These are phyloP conservation scores for Drosophila bunnanda DNA, from an alignment of 2,888 invertebrate species.

Conservation along the genomic window DNA sequence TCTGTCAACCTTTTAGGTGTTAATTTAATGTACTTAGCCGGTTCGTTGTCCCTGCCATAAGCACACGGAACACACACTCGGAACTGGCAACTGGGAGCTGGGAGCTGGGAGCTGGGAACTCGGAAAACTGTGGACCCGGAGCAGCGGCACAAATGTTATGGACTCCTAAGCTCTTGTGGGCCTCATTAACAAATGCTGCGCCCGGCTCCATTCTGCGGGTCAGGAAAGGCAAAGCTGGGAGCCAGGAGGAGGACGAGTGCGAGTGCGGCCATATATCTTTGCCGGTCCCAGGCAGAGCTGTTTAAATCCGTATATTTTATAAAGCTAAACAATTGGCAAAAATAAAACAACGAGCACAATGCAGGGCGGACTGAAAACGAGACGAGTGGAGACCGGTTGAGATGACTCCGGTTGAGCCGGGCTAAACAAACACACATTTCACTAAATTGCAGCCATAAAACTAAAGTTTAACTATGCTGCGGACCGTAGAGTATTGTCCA, in stretches of 20 bases:
- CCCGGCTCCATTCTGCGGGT: constrained; percentile 41
- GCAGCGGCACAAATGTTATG: constrained; percentile 43
- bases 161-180: constrained; percentile 67
- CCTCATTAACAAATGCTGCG: constrained; percentile 70
- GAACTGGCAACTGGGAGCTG: not conserved
- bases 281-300: constrained; percentile 58
- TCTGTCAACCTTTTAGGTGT: constrained; percentile 61
- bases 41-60: constrained; percentile 12
- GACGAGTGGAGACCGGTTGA: constrained; percentile 29
- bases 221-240: not conserved
- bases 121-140: constrained; percentile 15
- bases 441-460: constrained; percentile 79
- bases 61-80: constrained; percentile 17
- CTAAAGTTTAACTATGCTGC: constrained; percentile 75
- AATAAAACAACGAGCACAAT: constrained; percentile 64
- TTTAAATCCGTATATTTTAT: constrained; percentile 73
- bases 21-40: constrained; percentile 53
- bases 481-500: constrained; percentile 41
- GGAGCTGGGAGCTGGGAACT: not conserved
- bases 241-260: constrained; percentile 3
- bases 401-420: constrained; percentile 23
- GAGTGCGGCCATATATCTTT: constrained; percentile 66
- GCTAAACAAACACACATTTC: constrained; percentile 61
- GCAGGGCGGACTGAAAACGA: constrained; percentile 22
- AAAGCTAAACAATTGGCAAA: constrained; percentile 75